Evolutionary conservation across 2,888 invertebrate genomes (phyloP).

Genomic region (Heliconius erato): DNA sequence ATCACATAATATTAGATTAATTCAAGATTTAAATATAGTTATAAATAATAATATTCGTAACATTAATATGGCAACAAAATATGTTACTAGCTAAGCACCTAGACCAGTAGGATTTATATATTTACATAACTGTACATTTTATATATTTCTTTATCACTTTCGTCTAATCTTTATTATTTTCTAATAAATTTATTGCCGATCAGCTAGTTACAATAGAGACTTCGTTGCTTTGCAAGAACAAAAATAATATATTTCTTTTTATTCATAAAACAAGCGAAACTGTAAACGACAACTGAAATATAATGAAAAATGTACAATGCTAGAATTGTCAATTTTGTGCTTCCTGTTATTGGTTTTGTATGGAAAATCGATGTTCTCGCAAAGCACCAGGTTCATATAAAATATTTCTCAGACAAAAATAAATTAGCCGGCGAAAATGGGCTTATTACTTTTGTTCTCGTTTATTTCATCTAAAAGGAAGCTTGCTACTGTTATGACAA

Average conservation of each 20-base stretch:
- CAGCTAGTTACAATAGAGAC: slow-evolving; percentile 70
- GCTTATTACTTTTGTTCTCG: neutral
- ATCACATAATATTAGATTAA: slow-evolving; percentile 83
- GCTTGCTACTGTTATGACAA: slow-evolving; percentile 26
- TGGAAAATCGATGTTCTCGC: neutral
- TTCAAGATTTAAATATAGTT: slow-evolving; percentile 80
- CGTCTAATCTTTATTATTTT: slow-evolving; percentile 56
- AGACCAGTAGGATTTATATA: slow-evolving; percentile 78
- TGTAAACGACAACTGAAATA: neutral
- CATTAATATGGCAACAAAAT: slow-evolving; percentile 86
- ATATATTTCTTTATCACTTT: slow-evolving; percentile 51
- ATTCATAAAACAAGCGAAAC: neutral
- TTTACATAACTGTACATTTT: slow-evolving; percentile 81
- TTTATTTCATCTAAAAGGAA: slow-evolving; percentile 22
- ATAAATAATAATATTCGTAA: slow-evolving; percentile 84
- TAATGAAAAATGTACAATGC: neutral
- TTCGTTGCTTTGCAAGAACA: slow-evolving; percentile 12
- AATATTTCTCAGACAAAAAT: slow-evolving; percentile 53
- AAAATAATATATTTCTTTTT: neutral
- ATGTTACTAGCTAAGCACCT: slow-evolving; percentile 84
- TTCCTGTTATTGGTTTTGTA: neutral
- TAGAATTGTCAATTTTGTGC: neutral
- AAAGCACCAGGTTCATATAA: neutral
- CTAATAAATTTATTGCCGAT: slow-evolving; percentile 81
- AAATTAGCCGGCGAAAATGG: slow-evolving; percentile 33